Percentiles rank a stretch among this genome's conserved stretches.
phyloP scores from a whole-genome alignment of 2,888 invertebrate genomes.

The Eutolmus rufibarbis region DNA sequence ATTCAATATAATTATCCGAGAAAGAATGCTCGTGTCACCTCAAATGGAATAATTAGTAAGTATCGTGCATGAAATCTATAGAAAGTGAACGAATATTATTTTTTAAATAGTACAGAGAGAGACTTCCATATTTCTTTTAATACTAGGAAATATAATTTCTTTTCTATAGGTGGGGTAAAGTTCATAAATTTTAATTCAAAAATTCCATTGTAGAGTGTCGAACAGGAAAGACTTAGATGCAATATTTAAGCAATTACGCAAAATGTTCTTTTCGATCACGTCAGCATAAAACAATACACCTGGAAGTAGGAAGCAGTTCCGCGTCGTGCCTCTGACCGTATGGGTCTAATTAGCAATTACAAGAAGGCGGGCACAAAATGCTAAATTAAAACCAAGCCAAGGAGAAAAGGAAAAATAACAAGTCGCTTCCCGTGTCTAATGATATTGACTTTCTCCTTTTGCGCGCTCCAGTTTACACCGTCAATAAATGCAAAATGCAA shows the following conservation, averaged over 20 bases:
- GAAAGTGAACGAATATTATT: background rate
- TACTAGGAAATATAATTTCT: too few relatives aligned
- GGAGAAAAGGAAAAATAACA: background rate
- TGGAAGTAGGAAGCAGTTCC: background rate
- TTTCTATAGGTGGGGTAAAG: too few relatives aligned
- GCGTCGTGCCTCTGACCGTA: background rate
- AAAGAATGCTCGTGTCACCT: background rate
- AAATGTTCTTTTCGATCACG: background rate
- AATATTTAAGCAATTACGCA: background rate
- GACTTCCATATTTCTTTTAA: background rate
- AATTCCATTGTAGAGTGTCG: too few relatives aligned
- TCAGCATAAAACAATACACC: background rate
- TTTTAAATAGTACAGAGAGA: background rate
- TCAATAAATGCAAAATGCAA: background rate
- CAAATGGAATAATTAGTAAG: background rate
- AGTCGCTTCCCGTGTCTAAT: background rate
- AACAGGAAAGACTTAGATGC: background rate
- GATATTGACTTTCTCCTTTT: constrained; percentile 17
- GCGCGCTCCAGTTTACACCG: background rate
- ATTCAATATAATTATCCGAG: background rate
- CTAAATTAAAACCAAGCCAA: background rate
- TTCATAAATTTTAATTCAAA: too few relatives aligned
- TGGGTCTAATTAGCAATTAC: constrained; percentile 3
- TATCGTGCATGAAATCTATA: background rate
- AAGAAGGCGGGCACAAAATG: background rate